Conservation (phyloP, 2,888 invertebrate genomes). For the Lysandra bellargus region DNA sequence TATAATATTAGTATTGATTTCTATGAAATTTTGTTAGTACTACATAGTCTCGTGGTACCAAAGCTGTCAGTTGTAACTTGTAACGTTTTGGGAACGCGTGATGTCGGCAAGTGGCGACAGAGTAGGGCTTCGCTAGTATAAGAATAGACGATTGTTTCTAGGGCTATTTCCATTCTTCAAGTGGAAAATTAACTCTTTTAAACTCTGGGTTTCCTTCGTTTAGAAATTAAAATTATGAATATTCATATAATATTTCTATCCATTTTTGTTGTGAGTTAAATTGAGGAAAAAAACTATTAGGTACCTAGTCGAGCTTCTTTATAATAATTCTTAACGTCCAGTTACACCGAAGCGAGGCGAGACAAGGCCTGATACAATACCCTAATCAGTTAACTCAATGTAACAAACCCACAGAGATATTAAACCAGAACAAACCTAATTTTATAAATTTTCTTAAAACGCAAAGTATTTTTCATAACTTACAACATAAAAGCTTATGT, state of each 20-base stretch:
- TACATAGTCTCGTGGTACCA: background rate
- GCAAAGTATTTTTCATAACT: no score
- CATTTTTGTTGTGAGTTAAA: background rate
- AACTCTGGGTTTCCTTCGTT: background rate
- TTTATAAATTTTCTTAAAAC: no score
- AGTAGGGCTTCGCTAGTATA: conserved; percentile 5
- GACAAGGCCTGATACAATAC: no score
- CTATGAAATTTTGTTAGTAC: no score
- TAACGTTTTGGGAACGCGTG: background rate
- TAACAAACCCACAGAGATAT: no score
- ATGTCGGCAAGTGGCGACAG: background rate
- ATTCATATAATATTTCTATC: background rate
- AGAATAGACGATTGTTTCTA: conserved; percentile 9
- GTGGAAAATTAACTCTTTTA: background rate
- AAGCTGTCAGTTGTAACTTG: background rate
- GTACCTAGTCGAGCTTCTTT: no score
- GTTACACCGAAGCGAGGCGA: no score
- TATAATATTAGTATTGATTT: no score
- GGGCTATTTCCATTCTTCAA: conserved; percentile 15
- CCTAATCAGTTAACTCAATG: no score
- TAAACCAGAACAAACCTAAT: no score
- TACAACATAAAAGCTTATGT: background rate
- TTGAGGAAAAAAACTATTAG: no score
- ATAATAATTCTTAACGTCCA: no score
- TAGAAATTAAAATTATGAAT: background rate